Evolutionary conservation across 2,888 invertebrate genomes (phyloP), one percentile per base, ranked within the genome.

Genomic region (Sphinx pinastri): DNA sequence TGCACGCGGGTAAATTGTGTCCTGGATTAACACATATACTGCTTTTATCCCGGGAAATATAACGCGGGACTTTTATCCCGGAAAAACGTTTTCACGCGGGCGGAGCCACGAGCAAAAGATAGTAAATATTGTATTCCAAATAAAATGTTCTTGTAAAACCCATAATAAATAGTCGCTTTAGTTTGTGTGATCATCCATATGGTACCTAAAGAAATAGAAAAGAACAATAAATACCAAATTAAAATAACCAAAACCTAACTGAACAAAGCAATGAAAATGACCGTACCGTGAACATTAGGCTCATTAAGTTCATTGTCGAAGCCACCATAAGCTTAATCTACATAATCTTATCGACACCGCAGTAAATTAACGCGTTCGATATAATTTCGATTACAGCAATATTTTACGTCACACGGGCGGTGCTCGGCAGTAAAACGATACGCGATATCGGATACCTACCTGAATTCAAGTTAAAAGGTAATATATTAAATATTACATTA

Each of bases 311-410:
- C 60, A 16, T 60, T 47, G 47, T 60, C 10, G 60, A 60, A 72
- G 72, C 73, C 60, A 73, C 69, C 70, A 73, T 73, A 74, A 71
- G 71, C 68, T 72, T 71, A 71, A 69, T 69, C 69, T 69, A 45
- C 63, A 63, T 63, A 63, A 68, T 68, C 54, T 57, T 79, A 81
- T 79, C 76, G 75, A 76, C 73, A 77, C 70, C 70, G 75, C 74
- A 74, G 73, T 81, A 82, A 83, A 84, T 84, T 84, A 82, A 82
- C 77, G 78, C 76, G 77, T 83, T 79, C 79, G 80, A 80, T 81
- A 77, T 81, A 77, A 82, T 81, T 79, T 78, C 73, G 77, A 79
- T 79, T 71, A 72, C 73, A 76, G 78, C 74, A 75, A 78, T 81
- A 81, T 79, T 83, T 75, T 75, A 70, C 19, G 70, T 70, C 67